These are phyloP conservation scores for Epizoanthus scotinus DNA, from an alignment of 92 coral and sea anemone genomes.

Conservation along the genomic window DNA sequence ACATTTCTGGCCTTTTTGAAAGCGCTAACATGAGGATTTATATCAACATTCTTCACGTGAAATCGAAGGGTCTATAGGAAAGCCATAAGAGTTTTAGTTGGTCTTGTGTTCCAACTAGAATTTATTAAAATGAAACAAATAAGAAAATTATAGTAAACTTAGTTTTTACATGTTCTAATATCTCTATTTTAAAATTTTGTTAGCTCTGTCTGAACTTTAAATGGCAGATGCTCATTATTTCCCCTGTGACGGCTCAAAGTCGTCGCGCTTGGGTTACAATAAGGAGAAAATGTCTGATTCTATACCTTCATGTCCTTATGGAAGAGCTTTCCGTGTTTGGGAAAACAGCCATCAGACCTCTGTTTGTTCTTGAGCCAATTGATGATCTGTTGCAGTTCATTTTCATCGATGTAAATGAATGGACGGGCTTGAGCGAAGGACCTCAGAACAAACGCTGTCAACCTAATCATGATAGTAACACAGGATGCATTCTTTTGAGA, in stretches of 20 bases:
- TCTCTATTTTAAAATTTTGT: too few relatives aligned
- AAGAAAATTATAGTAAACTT: neutral
- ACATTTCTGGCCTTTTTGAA: too few relatives aligned
- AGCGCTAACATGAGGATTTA: too few relatives aligned
- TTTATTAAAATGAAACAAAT: neutral
- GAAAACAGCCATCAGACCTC: conserved; percentile 74
- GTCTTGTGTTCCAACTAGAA: too few relatives aligned
- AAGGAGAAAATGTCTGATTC: neutral
- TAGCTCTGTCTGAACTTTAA: too few relatives aligned
- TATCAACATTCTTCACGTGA: too few relatives aligned
- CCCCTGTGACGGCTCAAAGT: too few relatives aligned
- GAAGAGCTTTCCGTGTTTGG: conserved; percentile 67
- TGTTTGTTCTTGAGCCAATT: conserved; percentile 75
- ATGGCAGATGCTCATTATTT: too few relatives aligned
- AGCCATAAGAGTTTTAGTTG: too few relatives aligned
- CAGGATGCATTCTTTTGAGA: neutral
- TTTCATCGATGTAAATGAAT: conserved; percentile 79
- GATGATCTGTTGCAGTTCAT: conserved; percentile 55
- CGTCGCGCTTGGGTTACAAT: too few relatives aligned
- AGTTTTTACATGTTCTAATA: too few relatives aligned
- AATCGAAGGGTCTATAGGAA: too few relatives aligned
- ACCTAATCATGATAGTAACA: conserved; percentile 48
- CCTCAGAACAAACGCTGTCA: conserved; percentile 97
- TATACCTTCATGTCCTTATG: conserved; percentile 75
- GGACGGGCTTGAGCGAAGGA: conserved; percentile 91